Evolutionary conservation across 2,888 invertebrate genomes (phyloP).

Genomic region (Laspeyria flexula): DNA sequence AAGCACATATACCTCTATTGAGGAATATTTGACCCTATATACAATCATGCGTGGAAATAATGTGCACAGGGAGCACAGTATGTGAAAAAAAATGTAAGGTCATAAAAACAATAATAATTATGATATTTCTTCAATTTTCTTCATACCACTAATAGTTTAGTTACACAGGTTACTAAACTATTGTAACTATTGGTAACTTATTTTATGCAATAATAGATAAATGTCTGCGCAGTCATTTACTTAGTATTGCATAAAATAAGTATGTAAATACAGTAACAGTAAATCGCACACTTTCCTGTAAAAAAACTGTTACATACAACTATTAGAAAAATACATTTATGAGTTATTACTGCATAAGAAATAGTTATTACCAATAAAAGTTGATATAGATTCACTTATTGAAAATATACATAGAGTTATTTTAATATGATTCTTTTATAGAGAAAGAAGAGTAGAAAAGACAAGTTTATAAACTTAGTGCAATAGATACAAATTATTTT

Average conservation of each 20-base stretch:
- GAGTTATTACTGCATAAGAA: too few species aligned
- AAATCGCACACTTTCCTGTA: slow-evolving; percentile 3
- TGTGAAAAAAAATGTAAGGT: slow-evolving; percentile 22
- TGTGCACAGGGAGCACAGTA: slow-evolving; percentile 20
- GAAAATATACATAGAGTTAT: too few species aligned
- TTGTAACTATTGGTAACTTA: too few species aligned
- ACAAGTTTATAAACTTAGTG: too few species aligned
- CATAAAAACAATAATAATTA: neutral
- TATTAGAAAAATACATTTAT: too few species aligned
- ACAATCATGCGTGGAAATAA: slow-evolving; percentile 36
- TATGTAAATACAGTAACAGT: neutral
- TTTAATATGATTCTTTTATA: too few species aligned
- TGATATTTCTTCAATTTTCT: slow-evolving; percentile 24
- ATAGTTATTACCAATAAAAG: too few species aligned
- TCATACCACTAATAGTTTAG: slow-evolving; percentile 4
- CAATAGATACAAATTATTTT: too few species aligned
- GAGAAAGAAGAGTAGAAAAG: too few species aligned
- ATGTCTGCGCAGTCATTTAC: neutral
- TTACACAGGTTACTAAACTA: too few species aligned
- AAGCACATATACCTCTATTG: slow-evolving; percentile 27
- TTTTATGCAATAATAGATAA: slow-evolving; percentile 6
- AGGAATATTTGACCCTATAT: slow-evolving; percentile 20
- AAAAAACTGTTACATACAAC: too few species aligned
- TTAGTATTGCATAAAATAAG: neutral
- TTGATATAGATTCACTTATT: too few species aligned